Conservation (phyloP, 1,140 invertebrate genomes). For the Drosophila sproati region DNA sequence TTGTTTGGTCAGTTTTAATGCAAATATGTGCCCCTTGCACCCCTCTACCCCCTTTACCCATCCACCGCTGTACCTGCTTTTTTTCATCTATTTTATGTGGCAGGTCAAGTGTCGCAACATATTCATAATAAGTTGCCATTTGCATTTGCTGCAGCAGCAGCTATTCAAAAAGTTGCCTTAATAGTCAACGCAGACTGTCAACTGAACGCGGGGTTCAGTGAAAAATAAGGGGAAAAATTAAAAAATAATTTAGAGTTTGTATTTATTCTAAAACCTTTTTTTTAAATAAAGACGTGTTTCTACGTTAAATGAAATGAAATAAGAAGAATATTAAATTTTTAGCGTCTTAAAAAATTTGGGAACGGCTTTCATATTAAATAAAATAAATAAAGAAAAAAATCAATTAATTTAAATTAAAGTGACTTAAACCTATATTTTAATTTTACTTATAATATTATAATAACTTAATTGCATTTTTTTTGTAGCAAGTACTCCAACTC, state of each 20-base stretch:
- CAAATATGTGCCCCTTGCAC: conserved; percentile 42
- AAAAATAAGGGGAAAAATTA: not conserved
- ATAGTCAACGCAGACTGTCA: conserved; percentile 5
- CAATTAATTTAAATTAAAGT: too few species aligned
- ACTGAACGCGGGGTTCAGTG: not conserved
- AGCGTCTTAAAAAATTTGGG: too few species aligned
- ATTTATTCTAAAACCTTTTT: too few species aligned
- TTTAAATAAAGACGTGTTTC: too few species aligned
- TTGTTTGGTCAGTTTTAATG: conserved; percentile 82
- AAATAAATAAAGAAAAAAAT: too few species aligned
- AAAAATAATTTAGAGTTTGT: not conserved
- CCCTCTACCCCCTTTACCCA: not conserved
- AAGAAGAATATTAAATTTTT: too few species aligned
- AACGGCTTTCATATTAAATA: too few species aligned
- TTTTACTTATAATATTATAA: too few species aligned
- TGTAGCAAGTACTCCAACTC: too few species aligned
- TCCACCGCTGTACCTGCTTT: not conserved
- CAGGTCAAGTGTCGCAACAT: conserved; percentile 73
- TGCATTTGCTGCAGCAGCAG: conserved; percentile 40
- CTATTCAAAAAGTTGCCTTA: conserved; percentile 7
- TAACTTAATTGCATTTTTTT: too few species aligned
- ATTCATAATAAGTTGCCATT: conserved; percentile 78
- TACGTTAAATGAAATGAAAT: too few species aligned
- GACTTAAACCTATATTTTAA: too few species aligned
- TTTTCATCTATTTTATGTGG: conserved; percentile 13